These are phyloP conservation scores for Ameiurus melas DNA, from an alignment of 2,113 vertebrate genomes.

Conservation along the genomic window DNA sequence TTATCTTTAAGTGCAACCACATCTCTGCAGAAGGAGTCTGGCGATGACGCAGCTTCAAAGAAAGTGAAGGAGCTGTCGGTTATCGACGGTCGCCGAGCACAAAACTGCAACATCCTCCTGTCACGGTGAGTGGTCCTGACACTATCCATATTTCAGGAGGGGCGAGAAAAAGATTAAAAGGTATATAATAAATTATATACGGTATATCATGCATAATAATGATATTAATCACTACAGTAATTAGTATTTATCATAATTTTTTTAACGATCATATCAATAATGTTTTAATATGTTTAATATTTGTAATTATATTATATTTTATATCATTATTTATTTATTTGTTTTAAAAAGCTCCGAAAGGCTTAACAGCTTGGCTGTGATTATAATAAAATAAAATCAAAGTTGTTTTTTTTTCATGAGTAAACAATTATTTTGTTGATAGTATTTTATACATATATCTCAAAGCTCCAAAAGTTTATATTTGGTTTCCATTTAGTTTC, in stretches of 20 bases:
- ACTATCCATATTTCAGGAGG: neutral
- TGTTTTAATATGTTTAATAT: neutral
- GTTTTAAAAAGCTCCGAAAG: neutral
- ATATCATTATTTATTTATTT: neutral
- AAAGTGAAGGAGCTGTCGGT: conserved; percentile 97
- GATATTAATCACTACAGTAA: neutral
- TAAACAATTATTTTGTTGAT: too few species aligned
- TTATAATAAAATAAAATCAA: too few species aligned
- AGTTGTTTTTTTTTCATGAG: too few species aligned
- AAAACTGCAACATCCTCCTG: conserved; percentile 98
- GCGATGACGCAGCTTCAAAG: conserved; percentile 87
- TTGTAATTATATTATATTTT: neutral
- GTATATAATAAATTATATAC: neutral
- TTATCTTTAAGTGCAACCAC: neutral
- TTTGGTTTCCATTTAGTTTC: too few species aligned
- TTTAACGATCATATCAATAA: neutral
- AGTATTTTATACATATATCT: too few species aligned
- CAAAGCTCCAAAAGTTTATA: too few species aligned
- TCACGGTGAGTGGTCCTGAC: conserved; percentile 86
- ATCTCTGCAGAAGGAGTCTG: conserved; percentile 85
- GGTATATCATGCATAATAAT: neutral
- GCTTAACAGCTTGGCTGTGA: too few species aligned
- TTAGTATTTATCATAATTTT: neutral
- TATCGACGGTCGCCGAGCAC: conserved; percentile 93
- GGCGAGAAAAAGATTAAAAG: neutral